These are phyloP conservation scores for Eristalinus sepulchralis DNA, from an alignment of 2,888 invertebrate genomes.

Conservation along the genomic window DNA sequence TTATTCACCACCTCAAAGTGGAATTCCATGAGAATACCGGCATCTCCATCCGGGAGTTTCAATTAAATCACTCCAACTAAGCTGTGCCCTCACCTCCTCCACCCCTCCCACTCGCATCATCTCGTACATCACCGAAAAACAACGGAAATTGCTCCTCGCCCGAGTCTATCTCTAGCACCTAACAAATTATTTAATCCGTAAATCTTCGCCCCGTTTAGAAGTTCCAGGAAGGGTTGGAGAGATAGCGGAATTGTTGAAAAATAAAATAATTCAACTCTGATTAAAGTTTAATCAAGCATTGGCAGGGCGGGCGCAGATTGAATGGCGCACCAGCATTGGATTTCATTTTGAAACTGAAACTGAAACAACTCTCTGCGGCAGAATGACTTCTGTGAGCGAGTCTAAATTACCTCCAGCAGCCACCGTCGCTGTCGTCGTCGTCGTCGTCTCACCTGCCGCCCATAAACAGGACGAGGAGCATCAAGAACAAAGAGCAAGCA, in stretches of 20 bases:
- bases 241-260: neutral
- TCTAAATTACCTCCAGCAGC: slow-evolving; percentile 46
- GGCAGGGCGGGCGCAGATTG: neutral
- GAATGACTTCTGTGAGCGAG: slow-evolving; percentile 3
- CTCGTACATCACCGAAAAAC: neutral
- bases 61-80: slow-evolving; percentile 43
- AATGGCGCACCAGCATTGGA: neutral
- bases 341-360: slow-evolving; percentile 28
- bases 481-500: neutral
- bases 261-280: slow-evolving; percentile 63
- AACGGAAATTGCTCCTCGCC: neutral
- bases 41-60: slow-evolving; percentile 17
- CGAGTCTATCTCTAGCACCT: slow-evolving; percentile 15
- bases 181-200: slow-evolving; percentile 68
- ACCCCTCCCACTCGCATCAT: neutral
- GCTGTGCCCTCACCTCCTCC: slow-evolving; percentile 16
- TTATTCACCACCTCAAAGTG: slow-evolving; percentile 20
- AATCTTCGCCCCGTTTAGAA: slow-evolving; percentile 54
- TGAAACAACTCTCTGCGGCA: neutral
- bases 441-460: slow-evolving; percentile 17
- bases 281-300: slow-evolving; percentile 57
- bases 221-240: neutral
- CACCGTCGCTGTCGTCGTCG: too few species aligned
- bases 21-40: slow-evolving; percentile 16
- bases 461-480: slow-evolving; percentile 45